These are phyloP conservation scores for Papilio dardanus DNA, from an alignment of 1,140 invertebrate species.

Conservation along the genomic window DNA sequence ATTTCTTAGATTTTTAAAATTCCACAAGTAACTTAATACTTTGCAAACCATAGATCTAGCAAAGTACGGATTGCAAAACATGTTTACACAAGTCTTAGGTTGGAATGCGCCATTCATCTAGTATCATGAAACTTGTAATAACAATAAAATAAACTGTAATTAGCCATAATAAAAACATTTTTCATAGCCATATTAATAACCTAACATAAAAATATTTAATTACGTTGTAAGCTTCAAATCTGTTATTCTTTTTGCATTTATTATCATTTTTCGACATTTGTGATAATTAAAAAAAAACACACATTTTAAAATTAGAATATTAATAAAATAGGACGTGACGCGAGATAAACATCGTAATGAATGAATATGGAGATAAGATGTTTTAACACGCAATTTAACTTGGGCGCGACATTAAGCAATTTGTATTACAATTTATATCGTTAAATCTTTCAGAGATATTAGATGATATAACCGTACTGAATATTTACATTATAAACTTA, in stretches of 20 bases:
- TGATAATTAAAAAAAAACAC: not conserved
- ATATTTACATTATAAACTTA: not conserved
- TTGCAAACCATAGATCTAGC: not conserved
- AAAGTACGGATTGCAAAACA: not conserved
- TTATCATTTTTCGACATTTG: not conserved
- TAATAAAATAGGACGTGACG: slow-evolving; percentile 28
- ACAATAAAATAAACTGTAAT: not conserved
- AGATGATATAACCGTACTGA: slow-evolving; percentile 14
- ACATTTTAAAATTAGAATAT: not conserved
- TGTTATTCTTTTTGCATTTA: no score
- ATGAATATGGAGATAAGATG: slow-evolving; percentile 70
- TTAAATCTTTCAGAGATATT: slow-evolving; percentile 24
- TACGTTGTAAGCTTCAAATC: no score
- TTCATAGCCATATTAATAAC: not conserved
- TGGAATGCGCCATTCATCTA: not conserved
- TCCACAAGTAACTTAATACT: not conserved
- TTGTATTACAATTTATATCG: slow-evolving; percentile 63
- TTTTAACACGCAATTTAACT: slow-evolving; percentile 63
- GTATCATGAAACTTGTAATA: not conserved
- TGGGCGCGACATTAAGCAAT: slow-evolving; percentile 57
- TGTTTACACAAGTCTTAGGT: not conserved
- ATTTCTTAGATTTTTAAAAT: not conserved
- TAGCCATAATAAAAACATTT: not conserved
- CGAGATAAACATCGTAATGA: slow-evolving; percentile 45
- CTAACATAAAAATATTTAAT: no score